A percentile compares a stretch with the other conserved stretches of the same genome.
Conservation (phyloP, 2,888 invertebrate species). For the Noctua janthe region DNA sequence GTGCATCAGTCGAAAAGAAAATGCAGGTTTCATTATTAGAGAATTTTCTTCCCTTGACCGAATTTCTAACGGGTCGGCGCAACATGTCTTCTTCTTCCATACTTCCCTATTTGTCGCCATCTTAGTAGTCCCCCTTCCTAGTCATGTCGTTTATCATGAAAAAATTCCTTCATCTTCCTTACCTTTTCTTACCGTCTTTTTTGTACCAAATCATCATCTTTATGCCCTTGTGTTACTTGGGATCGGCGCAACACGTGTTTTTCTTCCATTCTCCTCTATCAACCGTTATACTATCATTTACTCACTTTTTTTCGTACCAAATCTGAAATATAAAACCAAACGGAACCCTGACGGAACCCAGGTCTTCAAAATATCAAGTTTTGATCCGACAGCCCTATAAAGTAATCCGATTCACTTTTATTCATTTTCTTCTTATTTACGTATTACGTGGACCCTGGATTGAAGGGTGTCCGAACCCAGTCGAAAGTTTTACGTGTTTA, state of each 20-base stretch:
- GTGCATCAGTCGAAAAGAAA: background rate
- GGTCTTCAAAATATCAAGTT: slow-evolving; percentile 6
- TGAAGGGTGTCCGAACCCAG: slow-evolving; percentile 33
- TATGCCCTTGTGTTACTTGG: too few species aligned
- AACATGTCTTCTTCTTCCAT: background rate
- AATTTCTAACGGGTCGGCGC: background rate
- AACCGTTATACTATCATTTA: too few species aligned
- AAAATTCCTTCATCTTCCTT: background rate
- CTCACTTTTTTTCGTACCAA: background rate
- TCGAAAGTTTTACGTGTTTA: slow-evolving; percentile 48
- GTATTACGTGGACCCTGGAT: slow-evolving; percentile 26
- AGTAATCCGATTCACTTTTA: slow-evolving; percentile 21
- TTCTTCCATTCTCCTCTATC: too few species aligned
- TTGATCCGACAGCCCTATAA: slow-evolving; percentile 37
- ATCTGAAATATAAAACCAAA: slow-evolving; percentile 22
- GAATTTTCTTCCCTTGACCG: background rate
- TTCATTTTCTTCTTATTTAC: slow-evolving; percentile 33
- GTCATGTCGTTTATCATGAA: background rate
- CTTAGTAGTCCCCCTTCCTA: background rate
- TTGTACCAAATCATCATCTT: background rate
- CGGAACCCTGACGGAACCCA: background rate
- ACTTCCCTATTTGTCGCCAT: background rate
- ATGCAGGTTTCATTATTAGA: background rate
- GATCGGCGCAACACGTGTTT: too few species aligned
- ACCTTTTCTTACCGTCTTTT: too few species aligned